Evolutionary conservation across 2,797 vertebrate species (phyloP), one percentile per base, ranked within the genome.

Genomic region (Triplophysa yarkandensis): DNA sequence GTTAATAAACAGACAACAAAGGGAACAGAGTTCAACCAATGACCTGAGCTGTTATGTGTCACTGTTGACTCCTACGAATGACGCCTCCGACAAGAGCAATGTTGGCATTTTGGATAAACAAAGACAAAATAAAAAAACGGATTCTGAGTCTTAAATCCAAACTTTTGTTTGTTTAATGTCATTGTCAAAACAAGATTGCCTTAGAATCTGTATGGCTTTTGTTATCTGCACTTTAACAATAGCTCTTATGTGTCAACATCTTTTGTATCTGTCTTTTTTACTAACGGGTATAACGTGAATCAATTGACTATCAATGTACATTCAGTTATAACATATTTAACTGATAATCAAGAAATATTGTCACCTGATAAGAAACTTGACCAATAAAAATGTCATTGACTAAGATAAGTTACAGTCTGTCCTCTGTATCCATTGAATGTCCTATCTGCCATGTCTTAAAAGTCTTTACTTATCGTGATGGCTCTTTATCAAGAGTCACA

Each of bases 31-130:
- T 52, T 21, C 6, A 4, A 50, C 44, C 44, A 39, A 39, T 62
- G 69, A 25, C 57, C 57, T n/a, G 16, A 36, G 43, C 6, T 27
- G 57, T 48, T 28, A 68, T 68, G 69, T 66, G 79, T 82, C 79
- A 78, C 70, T 75, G 83, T 78, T 74, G 60, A 79, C 64, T 76
- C 78, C 74, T 43, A 65, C 76, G 13, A 58, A 25, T 48, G 14
- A 69, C 74, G 62, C 83, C 83, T 79, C 65, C 74, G 73, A 21
- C 46, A 68, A 62, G 52, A 74, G 77, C 39, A 77, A 84, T 82
- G 71, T 74, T 81, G 71, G 73, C 79, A 82, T 84, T 84, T 75
- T 81, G 75, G 79, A 77, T 50, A 19, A 63, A 67, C 46, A 65
- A 74, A 64, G 32, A 48, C 48, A 60, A 69, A 71, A 23, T 43